Percentiles rank a stretch among this genome's conserved stretches.
Conservation (phyloP, 1,140 invertebrate species). For the Bemisia tabaci region DNA sequence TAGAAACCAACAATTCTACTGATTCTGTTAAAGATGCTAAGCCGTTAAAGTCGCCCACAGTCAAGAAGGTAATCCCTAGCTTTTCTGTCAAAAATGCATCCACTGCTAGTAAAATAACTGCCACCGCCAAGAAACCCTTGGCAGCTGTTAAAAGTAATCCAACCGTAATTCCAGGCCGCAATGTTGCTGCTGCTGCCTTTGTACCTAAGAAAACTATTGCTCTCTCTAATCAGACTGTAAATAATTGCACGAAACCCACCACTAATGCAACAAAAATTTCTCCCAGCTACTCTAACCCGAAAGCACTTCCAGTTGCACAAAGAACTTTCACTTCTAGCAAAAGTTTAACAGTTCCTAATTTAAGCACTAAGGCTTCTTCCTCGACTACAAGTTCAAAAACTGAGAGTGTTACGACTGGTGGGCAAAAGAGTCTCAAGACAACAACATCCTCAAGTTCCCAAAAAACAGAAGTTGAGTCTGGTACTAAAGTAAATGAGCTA, state of each 20-base stretch:
- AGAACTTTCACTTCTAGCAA: background rate
- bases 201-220: slow-evolving; percentile 12
- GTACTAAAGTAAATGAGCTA: too few species aligned
- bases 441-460: too few species aligned
- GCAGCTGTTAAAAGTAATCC: slow-evolving; percentile 2
- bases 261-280: background rate
- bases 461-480: too few species aligned
- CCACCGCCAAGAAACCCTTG: background rate
- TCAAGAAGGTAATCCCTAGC: background rate
- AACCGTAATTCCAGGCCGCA: slow-evolving; percentile 14
- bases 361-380: background rate
- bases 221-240: background rate
- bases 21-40: background rate
- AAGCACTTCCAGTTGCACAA: background rate
- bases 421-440: too few species aligned
- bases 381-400: background rate
- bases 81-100: background rate
- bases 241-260: background rate
- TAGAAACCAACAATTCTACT: slow-evolving; percentile 3
- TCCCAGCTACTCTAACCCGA: background rate
- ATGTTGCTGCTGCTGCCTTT: slow-evolving; percentile 16
- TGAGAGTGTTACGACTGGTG: background rate
- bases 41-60: background rate
- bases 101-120: background rate
- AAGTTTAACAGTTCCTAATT: background rate